Conservation (phyloP, 2,113 vertebrate species). For the Rhea pennata region DNA sequence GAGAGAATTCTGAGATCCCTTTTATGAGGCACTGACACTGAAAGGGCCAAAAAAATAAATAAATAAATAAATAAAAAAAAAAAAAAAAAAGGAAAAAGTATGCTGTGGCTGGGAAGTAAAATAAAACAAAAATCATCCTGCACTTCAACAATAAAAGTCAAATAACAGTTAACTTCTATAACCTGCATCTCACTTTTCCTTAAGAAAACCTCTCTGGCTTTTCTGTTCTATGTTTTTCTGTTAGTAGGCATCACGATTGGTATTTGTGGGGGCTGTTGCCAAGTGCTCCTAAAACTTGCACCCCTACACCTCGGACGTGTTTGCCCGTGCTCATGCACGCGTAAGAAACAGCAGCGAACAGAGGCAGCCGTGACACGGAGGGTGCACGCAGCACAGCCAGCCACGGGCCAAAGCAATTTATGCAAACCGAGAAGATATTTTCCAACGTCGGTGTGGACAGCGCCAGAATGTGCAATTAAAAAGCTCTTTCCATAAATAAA, state of each 20-base stretch:
- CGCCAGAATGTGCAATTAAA: not conserved
- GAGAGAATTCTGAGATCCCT: not conserved
- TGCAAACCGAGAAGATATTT: not conserved
- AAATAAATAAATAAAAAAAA: too few relatives aligned
- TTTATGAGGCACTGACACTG: not conserved
- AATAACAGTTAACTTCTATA: not conserved
- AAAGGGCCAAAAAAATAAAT: too few relatives aligned
- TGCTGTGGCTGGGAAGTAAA: not conserved
- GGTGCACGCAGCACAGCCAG: fast-evolving
- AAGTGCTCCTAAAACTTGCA: not conserved
- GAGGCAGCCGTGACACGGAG: not conserved
- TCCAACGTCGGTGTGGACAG: not conserved
- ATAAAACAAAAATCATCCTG: not conserved
- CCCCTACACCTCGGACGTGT: not conserved
- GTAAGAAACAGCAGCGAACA: not conserved
- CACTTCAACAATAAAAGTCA: not conserved
- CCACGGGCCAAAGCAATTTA: not conserved
- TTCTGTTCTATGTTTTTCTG: not conserved
- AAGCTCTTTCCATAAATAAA: not conserved
- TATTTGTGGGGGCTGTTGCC: not conserved
- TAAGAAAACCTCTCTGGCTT: not conserved
- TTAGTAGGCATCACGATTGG: not conserved
- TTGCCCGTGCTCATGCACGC: fast-evolving
- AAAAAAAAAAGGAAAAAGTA: not conserved
- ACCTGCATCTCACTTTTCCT: not conserved